phyloP scores from a whole-genome alignment of 1,140 invertebrate genomes.

The Anagrus nilaparvatae region DNA sequence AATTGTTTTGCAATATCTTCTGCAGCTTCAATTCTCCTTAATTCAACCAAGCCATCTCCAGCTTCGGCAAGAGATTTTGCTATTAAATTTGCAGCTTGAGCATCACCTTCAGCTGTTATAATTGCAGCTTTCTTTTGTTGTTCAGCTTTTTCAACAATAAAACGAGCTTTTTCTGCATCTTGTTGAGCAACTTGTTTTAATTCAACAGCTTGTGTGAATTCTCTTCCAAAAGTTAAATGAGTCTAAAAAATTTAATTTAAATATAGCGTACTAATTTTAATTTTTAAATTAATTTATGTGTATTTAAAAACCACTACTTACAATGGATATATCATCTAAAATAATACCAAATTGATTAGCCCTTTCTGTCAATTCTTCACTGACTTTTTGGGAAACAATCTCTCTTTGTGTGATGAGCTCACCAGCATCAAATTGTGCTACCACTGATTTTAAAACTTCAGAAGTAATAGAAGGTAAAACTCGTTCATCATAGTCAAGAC shows the following conservation, averaged over 20 bases:
- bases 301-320: slow-evolving; percentile 40
- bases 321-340: slow-evolving; percentile 96
- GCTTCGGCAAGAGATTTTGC: slow-evolving; percentile 86
- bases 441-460: slow-evolving; percentile 98
- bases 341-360: slow-evolving; percentile 93
- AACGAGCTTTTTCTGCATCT: slow-evolving; percentile 96
- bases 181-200: slow-evolving; percentile 99
- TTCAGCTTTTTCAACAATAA: slow-evolving; percentile 98
- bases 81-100: slow-evolving; percentile 80
- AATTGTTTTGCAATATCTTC: slow-evolving; percentile 98
- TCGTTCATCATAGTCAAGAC: slow-evolving; percentile 96
- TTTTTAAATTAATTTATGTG: no score
- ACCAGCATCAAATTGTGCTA: slow-evolving; percentile 98
- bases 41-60: slow-evolving; percentile 91
- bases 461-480: slow-evolving; percentile 97
- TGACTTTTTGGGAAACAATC: slow-evolving; percentile 91
- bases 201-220: slow-evolving; percentile 98
- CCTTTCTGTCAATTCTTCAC: slow-evolving; percentile 85
- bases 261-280: background rate
- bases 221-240: slow-evolving; percentile 95
- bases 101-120: slow-evolving; percentile 95
- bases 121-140: slow-evolving; percentile 94
- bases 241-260: slow-evolving; percentile 49
- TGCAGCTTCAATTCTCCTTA: slow-evolving; percentile 95
- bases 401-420: slow-evolving; percentile 99